Base-by-base conservation (phyloP, 2,113 vertebrate species). In the Mormoops blainvillei region DNA sequence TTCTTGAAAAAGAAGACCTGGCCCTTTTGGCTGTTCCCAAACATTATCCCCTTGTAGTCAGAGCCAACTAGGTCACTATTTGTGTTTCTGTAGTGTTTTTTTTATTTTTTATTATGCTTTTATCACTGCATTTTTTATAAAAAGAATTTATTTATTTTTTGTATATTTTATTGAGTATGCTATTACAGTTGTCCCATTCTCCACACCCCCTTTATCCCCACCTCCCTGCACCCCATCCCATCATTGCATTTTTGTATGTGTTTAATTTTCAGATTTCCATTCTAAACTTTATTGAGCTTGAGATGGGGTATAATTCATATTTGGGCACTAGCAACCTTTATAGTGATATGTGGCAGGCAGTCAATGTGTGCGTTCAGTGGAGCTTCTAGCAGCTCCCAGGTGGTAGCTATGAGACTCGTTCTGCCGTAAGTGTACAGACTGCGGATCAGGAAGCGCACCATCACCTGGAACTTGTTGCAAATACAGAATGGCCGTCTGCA, bases 181-280 rank as follows among this genome's bases (percentile, higher is more conserved):
- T n/a, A n/a, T n/a, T n/a, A n/a, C n/a, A n/a, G n/a, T n/a, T n/a
- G n/a, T n/a, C n/a, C n/a, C n/a, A n/a, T n/a, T n/a, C n/a, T n/a
- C n/a, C n/a, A n/a, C n/a, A n/a, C n/a, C n/a, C n/a, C n/a, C n/a
- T n/a, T n/a, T n/a, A n/a, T n/a, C n/a, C n/a, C n/a, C n/a, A n/a
- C n/a, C n/a, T n/a, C n/a, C n/a, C n/a, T n/a, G n/a, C n/a, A n/a
- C n/a, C n/a, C n/a, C n/a, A n/a, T n/a, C n/a, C n/a, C n/a, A n/a
- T n/a, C n/a, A n/a, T n/a, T n/a, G n/a, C n/a, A n/a, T n/a, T n/a
- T n/a, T n/a, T 7, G 14, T 86, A 50, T 89, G 63, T 67, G 54
- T 92, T 76, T 56, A 71, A 76, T 95, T 82, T 96, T 89, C n/a
- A 84, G 33, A 89, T 82, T 90, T 90, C 16, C 33, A 71, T 15